Evolutionary conservation across 1,140 invertebrate species (phyloP).

Genomic region (Zeugodacus cucurbitae): DNA sequence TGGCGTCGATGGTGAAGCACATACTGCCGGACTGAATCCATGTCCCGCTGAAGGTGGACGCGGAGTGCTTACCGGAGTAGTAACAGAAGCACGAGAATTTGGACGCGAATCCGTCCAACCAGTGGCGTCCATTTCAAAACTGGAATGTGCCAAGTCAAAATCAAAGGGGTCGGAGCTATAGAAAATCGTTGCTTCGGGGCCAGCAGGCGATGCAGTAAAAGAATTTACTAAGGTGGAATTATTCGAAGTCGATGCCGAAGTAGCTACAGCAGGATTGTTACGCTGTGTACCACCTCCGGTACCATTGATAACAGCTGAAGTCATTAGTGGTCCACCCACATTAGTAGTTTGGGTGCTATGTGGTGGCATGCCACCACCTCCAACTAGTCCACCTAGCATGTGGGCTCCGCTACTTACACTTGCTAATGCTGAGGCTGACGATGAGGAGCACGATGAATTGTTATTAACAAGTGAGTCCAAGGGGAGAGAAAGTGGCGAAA

Average conservation of each 20-base stretch:
- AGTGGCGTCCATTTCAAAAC: slow-evolving; percentile 61
- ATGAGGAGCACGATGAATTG: slow-evolving; percentile 49
- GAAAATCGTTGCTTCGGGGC: slow-evolving; percentile 52
- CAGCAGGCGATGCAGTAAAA: slow-evolving; percentile 57
- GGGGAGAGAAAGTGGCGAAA: slow-evolving; percentile 56
- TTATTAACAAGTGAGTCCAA: slow-evolving; percentile 55
- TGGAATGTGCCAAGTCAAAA: slow-evolving; percentile 64
- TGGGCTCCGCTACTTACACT: slow-evolving; percentile 40
- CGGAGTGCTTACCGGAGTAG: slow-evolving; percentile 63
- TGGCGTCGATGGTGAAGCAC: slow-evolving; percentile 62
- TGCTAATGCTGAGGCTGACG: slow-evolving; percentile 42
- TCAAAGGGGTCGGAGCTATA: slow-evolving; percentile 58
- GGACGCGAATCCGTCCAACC: slow-evolving; percentile 62
- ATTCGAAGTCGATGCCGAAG: slow-evolving; percentile 55
- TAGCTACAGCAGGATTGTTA: slow-evolving; percentile 47
- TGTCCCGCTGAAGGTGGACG: slow-evolving; percentile 62
- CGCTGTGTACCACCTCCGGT: slow-evolving; percentile 67
- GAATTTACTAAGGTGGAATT: slow-evolving; percentile 55
- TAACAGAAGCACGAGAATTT: slow-evolving; percentile 63
- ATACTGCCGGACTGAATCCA: slow-evolving; percentile 64
- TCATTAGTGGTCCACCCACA: slow-evolving; percentile 74
- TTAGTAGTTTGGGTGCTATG: slow-evolving; percentile 55
- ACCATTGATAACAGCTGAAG: slow-evolving; percentile 74
- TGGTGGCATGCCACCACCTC: slow-evolving; percentile 55
- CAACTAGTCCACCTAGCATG: slow-evolving; percentile 57